Evolutionary conservation across 2,888 invertebrate species (phyloP).

Genomic region (Sturmia bella): DNA sequence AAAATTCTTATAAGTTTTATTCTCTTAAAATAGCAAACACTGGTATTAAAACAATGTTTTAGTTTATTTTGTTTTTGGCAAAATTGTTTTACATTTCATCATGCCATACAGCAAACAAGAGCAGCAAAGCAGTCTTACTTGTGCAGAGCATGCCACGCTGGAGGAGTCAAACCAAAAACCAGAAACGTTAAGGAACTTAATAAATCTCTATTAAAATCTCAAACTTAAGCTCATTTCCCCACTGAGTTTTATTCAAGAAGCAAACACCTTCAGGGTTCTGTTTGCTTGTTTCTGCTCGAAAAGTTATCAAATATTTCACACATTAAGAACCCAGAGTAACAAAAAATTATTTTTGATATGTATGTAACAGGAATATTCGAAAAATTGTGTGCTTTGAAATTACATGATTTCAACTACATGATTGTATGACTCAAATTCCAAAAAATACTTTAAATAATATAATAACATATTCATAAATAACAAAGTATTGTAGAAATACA

Average conservation of each 20-base stretch:
- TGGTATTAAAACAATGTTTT: slow-evolving; percentile 15
- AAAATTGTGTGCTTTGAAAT: too few relatives aligned
- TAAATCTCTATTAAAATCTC: background rate
- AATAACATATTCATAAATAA: too few relatives aligned
- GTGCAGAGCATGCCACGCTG: too few relatives aligned
- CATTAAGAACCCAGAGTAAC: background rate
- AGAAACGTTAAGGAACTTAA: background rate
- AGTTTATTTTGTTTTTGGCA: background rate
- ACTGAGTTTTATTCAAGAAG: background rate
- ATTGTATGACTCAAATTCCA: too few relatives aligned
- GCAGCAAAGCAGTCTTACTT: background rate
- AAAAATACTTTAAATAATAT: too few relatives aligned
- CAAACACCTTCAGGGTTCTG: slow-evolving; percentile 32
- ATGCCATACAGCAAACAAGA: slow-evolving; percentile 17
- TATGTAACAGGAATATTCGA: too few relatives aligned
- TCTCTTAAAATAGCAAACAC: slow-evolving; percentile 37
- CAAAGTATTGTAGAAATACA: too few relatives aligned
- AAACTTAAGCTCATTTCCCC: too few relatives aligned
- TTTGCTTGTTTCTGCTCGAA: background rate
- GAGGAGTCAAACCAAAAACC: background rate
- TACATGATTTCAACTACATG: too few relatives aligned
- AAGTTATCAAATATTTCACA: slow-evolving; percentile 14
- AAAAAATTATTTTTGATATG: too few relatives aligned
- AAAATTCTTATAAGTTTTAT: slow-evolving; percentile 31
- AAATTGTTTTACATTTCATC: slow-evolving; percentile 29